A percentile compares a stretch with the other conserved stretches of the same genome.
Conservation (phyloP, 2,113 vertebrate species). For the Carassius auratus region DNA sequence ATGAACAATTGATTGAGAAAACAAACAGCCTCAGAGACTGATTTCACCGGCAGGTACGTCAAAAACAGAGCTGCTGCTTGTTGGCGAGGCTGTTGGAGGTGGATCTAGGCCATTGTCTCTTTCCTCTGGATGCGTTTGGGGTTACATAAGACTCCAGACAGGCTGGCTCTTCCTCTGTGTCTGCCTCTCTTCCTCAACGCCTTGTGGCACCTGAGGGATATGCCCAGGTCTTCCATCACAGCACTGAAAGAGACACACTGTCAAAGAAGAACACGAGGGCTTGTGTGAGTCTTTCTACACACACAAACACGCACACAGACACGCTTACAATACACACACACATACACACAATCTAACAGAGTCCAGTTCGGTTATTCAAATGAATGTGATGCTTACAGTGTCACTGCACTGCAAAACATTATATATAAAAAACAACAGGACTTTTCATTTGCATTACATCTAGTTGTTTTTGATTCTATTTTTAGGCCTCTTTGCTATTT, state of each 20-base stretch:
- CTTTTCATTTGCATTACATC: too few species aligned
- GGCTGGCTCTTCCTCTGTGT: slow-evolving; percentile 77
- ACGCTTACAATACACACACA: background rate
- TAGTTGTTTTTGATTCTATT: too few species aligned
- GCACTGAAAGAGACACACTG: slow-evolving; percentile 90
- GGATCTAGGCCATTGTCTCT: slow-evolving; percentile 77
- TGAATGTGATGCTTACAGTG: background rate
- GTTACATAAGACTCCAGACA: slow-evolving; percentile 87
- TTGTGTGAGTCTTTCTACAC: slow-evolving; percentile 20
- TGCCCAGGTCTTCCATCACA: slow-evolving; percentile 90
- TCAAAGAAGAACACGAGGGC: slow-evolving; percentile 54
- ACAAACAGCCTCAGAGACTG: background rate
- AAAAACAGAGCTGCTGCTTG: background rate
- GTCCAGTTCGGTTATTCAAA: background rate
- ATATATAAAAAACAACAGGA: too few species aligned
- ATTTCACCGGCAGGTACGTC: slow-evolving; percentile 5
- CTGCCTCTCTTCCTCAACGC: slow-evolving; percentile 84
- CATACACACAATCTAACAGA: too few species aligned
- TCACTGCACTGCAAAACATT: background rate
- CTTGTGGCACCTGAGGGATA: slow-evolving; percentile 90
- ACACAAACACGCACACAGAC: background rate
- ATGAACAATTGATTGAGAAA: background rate
- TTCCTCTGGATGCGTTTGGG: slow-evolving; percentile 82
- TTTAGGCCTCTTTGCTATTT: too few species aligned
- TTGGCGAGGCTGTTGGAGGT: background rate